These are phyloP conservation scores for Tipula unca DNA, from an alignment of 2,888 invertebrate species.

Conservation along the genomic window DNA sequence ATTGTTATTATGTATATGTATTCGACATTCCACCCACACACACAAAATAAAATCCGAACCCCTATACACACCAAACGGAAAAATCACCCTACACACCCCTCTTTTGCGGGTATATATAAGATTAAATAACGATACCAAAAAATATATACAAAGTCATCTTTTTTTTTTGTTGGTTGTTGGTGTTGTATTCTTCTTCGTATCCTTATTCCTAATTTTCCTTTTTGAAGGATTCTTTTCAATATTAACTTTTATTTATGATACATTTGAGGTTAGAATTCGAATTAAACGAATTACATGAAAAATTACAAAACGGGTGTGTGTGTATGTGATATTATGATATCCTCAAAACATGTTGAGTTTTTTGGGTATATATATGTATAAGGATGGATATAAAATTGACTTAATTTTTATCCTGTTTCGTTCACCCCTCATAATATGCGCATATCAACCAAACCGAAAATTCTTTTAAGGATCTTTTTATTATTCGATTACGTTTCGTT, in stretches of 20 bases:
- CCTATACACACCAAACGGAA: neutral
- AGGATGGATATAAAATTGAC: conserved; percentile 8
- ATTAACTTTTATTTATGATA: conserved; percentile 25
- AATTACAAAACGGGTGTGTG: neutral
- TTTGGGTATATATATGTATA: neutral
- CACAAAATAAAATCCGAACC: neutral
- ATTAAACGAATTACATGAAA: conserved; percentile 21
- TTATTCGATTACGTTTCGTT: conserved; percentile 4
- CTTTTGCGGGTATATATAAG: neutral
- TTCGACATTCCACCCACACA: neutral
- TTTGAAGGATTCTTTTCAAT: conserved; percentile 2
- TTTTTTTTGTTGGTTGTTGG: no score
- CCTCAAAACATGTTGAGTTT: neutral
- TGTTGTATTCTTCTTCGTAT: neutral
- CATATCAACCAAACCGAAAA: neutral
- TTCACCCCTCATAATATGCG: neutral
- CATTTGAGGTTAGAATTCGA: conserved; percentile 25
- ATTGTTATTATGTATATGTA: neutral
- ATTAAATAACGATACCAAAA: conserved; percentile 1
- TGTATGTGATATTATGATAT: neutral
- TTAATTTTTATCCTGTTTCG: conserved; percentile 9
- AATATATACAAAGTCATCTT: neutral
- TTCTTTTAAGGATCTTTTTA: conserved; percentile 3
- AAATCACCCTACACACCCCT: neutral
- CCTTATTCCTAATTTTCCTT: neutral